These are phyloP conservation scores for Cryptus armator DNA, from an alignment of 2,888 invertebrate species.

Conservation along the genomic window DNA sequence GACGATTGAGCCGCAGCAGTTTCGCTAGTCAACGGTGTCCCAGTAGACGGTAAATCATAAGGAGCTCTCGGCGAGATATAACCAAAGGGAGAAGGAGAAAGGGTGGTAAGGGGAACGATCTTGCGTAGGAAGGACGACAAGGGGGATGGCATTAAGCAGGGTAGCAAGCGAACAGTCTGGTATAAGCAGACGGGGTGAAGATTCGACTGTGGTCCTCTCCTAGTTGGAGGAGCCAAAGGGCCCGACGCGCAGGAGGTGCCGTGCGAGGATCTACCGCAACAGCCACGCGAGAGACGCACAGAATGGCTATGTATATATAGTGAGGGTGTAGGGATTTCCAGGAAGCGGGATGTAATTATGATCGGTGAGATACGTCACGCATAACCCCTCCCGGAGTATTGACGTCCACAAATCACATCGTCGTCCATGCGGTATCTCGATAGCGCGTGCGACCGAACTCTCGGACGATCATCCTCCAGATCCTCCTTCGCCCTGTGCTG, in stretches of 20 bases:
- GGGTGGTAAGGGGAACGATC: slow-evolving; percentile 33
- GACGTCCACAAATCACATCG: slow-evolving; percentile 84
- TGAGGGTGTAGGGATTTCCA: slow-evolving; percentile 74
- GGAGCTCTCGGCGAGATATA: slow-evolving; percentile 31
- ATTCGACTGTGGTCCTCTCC: slow-evolving; percentile 51
- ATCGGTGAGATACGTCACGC: slow-evolving; percentile 85
- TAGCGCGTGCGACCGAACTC: slow-evolving; percentile 65
- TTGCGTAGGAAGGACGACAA: slow-evolving; percentile 31
- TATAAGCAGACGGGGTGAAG: slow-evolving; percentile 53
- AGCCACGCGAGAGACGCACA: slow-evolving; percentile 12
- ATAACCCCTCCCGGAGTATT: slow-evolving; percentile 80
- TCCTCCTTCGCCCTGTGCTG: slow-evolving; percentile 38
- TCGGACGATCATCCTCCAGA: slow-evolving; percentile 52
- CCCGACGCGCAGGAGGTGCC: slow-evolving; percentile 48
- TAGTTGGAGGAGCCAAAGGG: slow-evolving; percentile 62
- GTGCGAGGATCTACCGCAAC: slow-evolving; percentile 34
- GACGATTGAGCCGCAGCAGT: slow-evolving; percentile 70
- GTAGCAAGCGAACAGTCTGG: slow-evolving; percentile 37
- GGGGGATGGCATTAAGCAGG: slow-evolving; percentile 14
- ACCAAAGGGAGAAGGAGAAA: background rate
- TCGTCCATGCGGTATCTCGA: slow-evolving; percentile 80
- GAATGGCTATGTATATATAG: slow-evolving; percentile 24
- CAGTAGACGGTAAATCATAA: slow-evolving; percentile 55
- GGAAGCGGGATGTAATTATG: slow-evolving; percentile 85
- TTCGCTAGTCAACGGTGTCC: slow-evolving; percentile 55